phyloP scores from a whole-genome alignment of 2,113 vertebrate genomes.

The Lagenorhynchus albirostris region DNA sequence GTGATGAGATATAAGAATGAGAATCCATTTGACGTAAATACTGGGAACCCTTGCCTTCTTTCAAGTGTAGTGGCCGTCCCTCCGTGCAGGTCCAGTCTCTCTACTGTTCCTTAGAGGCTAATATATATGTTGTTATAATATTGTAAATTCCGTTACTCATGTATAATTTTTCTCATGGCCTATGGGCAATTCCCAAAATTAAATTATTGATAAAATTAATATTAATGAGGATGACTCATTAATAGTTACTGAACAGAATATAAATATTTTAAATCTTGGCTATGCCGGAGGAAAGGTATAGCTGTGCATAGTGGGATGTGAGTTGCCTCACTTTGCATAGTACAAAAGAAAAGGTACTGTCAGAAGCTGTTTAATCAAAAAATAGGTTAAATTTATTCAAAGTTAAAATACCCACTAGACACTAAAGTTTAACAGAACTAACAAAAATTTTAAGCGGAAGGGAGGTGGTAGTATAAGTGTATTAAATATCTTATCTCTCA shows the following conservation, averaged over 20 bases:
- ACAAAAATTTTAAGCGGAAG: neutral
- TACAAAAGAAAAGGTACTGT: neutral
- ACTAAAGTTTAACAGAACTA: neutral
- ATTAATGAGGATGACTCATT: neutral
- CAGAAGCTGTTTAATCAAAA: conserved; percentile 1
- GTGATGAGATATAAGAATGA: neutral
- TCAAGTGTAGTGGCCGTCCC: neutral
- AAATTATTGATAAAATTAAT: conserved; percentile 34
- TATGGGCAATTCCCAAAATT: neutral
- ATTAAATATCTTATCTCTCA: neutral
- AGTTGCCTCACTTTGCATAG: neutral
- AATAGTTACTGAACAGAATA: neutral
- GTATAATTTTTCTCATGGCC: conserved; percentile 11
- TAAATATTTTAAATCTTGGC: conserved; percentile 1
- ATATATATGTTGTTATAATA: neutral
- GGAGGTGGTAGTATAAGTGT: neutral
- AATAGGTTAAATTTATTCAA: neutral
- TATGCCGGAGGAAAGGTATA: neutral
- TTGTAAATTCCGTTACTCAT: neutral
- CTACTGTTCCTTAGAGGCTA: neutral
- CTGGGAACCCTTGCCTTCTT: neutral
- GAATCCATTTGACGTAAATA: neutral
- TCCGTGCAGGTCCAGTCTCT: neutral
- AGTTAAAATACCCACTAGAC: neutral
- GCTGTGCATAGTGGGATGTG: neutral